Percentiles rank a stretch among this genome's conserved stretches.
Conservation (phyloP, 1,140 invertebrate genomes). For the Zophobas atratus region DNA sequence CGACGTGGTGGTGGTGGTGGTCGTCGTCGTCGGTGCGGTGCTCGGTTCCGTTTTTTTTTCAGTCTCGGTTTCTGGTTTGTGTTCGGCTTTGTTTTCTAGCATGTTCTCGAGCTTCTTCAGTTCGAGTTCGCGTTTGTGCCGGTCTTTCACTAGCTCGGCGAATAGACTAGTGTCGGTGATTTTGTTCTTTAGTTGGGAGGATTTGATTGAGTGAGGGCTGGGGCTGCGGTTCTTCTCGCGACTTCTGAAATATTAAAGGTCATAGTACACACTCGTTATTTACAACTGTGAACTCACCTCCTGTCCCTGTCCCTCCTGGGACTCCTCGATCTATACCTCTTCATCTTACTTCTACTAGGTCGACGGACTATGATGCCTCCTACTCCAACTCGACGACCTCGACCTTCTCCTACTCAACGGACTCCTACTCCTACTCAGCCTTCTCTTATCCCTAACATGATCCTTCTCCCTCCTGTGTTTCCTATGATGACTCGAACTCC, state of each 20-base stretch:
- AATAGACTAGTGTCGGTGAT: conserved; percentile 90
- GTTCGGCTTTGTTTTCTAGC: conserved; percentile 69
- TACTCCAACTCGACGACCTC: conserved; percentile 66
- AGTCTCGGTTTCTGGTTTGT: conserved; percentile 50
- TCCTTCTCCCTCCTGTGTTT: conserved; percentile 69
- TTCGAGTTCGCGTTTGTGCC: conserved; percentile 84
- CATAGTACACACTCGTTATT: background rate
- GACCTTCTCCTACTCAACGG: conserved; percentile 62
- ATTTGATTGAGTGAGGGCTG: conserved; percentile 64
- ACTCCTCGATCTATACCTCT: conserved; percentile 61
- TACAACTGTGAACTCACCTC: conserved; percentile 17
- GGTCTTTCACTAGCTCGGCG: conserved; percentile 88
- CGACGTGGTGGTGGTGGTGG: background rate
- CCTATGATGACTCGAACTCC: conserved; percentile 66
- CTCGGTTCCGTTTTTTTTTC: conserved; percentile 32
- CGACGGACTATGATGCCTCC: conserved; percentile 63
- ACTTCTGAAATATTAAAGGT: background rate
- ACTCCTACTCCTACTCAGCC: conserved; percentile 62
- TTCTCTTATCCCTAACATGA: conserved; percentile 67
- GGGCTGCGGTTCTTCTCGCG: conserved; percentile 59
- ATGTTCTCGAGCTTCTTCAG: conserved; percentile 79
- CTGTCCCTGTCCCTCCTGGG: conserved; percentile 64
- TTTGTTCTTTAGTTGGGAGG: conserved; percentile 66
- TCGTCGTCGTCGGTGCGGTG: conserved; percentile 5
- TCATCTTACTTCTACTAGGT: conserved; percentile 59